Evolutionary conservation across 1,140 invertebrate genomes (phyloP), one percentile per base, ranked within the genome.

Genomic region (Rhyacophila brunnea): DNA sequence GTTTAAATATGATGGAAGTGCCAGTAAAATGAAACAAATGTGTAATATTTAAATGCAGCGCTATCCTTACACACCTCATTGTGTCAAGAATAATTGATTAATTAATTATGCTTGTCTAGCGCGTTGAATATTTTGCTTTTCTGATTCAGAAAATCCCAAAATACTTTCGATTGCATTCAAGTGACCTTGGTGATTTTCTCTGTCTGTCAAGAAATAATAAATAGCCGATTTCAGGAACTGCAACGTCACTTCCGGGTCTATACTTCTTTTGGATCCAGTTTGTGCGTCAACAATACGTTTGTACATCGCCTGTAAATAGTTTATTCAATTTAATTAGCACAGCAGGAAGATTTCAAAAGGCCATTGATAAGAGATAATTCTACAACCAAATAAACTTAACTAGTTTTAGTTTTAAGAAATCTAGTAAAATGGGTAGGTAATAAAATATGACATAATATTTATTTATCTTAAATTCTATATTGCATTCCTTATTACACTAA

Each of bases 221-320:
- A 94, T 84, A n/a, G 91, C 90, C 52, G 90, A 92, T 75, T 92
- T 93, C 49, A 94, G 80, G 75, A 94, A 94, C 71, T 92, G 89
- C 65, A 94, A 74, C 6, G 90, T 93, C 58, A 92, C 87, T 76
- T 92, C 90, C 38, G 91, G 88, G 79, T 93, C 91, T 38, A 91
- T 83, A 62, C 80, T 81, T 65, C 79, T 84, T 68, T 83, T 83
- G 66, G 68, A 83, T 67, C 80, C 84, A 63, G 74, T 77, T 67
- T 75, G 75, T 32, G 86, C 84, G 73, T 91, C 88, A 63, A 91
- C 77, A 66, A 91, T 81, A 63, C 87, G 86, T 66, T 88, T 82
- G 71, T 92, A 92, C 85, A 92, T 90, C 62, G 87, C 88, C 90
- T 91, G 78, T 34, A 82, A 82, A 66, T 66, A 40, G 56, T 48